A percentile compares a stretch with the other conserved stretches of the same genome.
Evolutionary conservation across 2,888 invertebrate species (phyloP).

Genomic region (Campopleginae sp.): DNA sequence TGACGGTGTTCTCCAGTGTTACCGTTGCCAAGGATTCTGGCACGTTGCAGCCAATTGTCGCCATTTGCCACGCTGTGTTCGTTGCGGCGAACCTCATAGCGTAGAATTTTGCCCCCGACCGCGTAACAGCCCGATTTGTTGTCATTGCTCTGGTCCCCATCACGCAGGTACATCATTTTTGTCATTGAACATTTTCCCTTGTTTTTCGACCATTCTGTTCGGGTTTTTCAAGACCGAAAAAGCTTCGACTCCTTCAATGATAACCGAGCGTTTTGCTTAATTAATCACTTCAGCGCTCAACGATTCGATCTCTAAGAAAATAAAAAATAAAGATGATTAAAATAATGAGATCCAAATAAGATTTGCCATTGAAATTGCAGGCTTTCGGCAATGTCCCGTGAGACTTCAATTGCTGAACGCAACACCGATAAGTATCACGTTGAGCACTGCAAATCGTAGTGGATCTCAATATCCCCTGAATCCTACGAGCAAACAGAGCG

Average conservation of each 20-base stretch:
- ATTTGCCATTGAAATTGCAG: conserved; percentile 68
- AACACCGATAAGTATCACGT: conserved; percentile 83
- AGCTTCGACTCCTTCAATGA: not conserved
- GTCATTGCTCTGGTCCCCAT: conserved; percentile 85
- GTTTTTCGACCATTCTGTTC: not conserved
- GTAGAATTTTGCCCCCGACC: conserved; percentile 85
- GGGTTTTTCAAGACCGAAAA: not conserved
- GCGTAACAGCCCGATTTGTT: conserved; percentile 85
- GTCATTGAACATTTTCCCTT: not conserved
- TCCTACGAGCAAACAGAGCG: conserved; percentile 70
- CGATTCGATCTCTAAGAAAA: not conserved
- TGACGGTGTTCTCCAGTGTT: conserved; percentile 85
- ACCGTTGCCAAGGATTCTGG: conserved; percentile 86
- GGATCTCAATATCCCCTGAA: conserved; percentile 71
- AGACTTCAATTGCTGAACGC: conserved; percentile 84
- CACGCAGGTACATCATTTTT: conserved; percentile 84
- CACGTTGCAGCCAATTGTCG: conserved; percentile 85
- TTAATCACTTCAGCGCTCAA: not conserved
- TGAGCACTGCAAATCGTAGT: conserved; percentile 77
- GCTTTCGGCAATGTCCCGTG: conserved; percentile 84
- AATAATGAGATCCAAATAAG: conserved; percentile 13
- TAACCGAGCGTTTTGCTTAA: not conserved
- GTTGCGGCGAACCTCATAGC: conserved; percentile 85
- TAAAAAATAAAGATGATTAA: not conserved
- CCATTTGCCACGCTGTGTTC: conserved; percentile 84